Base-by-base conservation (phyloP, 2,113 vertebrate species). In the Scopus umbretta region DNA sequence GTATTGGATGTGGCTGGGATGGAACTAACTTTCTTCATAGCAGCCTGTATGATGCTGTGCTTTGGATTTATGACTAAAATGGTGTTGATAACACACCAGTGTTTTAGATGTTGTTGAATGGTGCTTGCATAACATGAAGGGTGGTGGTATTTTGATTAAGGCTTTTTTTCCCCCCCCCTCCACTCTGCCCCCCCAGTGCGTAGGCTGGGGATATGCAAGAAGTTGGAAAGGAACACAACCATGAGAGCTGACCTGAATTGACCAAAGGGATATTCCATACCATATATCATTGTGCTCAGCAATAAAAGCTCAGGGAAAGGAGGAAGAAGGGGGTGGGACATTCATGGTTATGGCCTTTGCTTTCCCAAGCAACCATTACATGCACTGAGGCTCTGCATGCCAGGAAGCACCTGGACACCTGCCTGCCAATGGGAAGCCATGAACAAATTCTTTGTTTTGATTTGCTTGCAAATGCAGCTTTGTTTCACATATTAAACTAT, bases 71-170 rank as follows among this genome's bases (percentile, higher is more conserved):
- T 20, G 13, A 58, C 38, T 79, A 50, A 80, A 75, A 5, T 16
- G 12, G 5, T 15, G 11, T 15, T 34, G 63, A 5, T 9, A 78
- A 45, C 13, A 30, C 36, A 79, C 7, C 32, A 43, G 6, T 34
- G 42, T 58, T 66, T 49, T 32, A 36, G 36, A 4, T 73, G 10
- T 13, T 86, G 30, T 30, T 49, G 15, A 91, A 40, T 17, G 58
- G 29, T 42, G 6, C 12, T 59, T 65, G 23, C 38, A 70, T 36
- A 86, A 6, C 27, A 49, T 22, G 6, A 66, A 90, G 32, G 10
- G 23, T 23, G 11, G 6, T 11, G 2, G 0, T 2, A 16, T 11
- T 55, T 45, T 22, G 8, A 9, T n/a, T 36, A 1, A 4, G 3
- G 12, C 16, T 47, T 27, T 56, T 23, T 59, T 22, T 56, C 14